Base-by-base conservation (phyloP, 2,888 invertebrate genomes). In the Drosophila mimica region DNA sequence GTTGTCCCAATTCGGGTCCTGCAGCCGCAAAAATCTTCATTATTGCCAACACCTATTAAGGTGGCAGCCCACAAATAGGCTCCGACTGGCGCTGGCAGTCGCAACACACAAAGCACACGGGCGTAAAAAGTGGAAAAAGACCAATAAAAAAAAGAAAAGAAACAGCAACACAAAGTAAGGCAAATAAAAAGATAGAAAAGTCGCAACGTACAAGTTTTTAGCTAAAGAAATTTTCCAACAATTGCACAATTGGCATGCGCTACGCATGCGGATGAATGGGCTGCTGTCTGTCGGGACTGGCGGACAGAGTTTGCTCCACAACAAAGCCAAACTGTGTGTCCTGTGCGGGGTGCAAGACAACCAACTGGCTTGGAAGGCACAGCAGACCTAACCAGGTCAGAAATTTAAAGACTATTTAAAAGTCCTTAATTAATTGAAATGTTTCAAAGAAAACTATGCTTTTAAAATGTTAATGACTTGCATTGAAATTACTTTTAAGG, bases 161-260 rank as follows among this genome's bases (percentile, higher is more conserved):
- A 38, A 38, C 17, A 38, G 5, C 6, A 17, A n/a, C 6, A 54
- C n/a, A 11, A 36, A 38, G 2, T 25, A 25, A 13, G 13, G n/a
- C 46, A 79, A 76, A 76, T 51, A 40, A 36, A 36, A 25, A 31
- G n/a, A 28, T 36, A 30, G 63, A 54, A 76, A 64, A 74, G 80
- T 83, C 84, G 62, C 78, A 87, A 83, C 87, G 87, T 72, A 70
- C 87, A 83, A 83, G 84, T 83, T 83, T 87, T 70, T 48, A 78
- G 86, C 69, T 25, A 82, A 82, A 78, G 76, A 74, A 81, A 83
- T 84, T 84, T 88, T 84, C 86, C 85, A 84, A 85, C 84, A 88
- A 84, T 88, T 84, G 88, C 86, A 84, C 88, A 84, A 85, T 88
- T 83, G 83, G 88, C 79, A 84, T 87, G 79, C 87, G 84, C 84